Evolutionary conservation across 2,888 invertebrate species (phyloP).

Genomic region (Caenorhabditis sinica): DNA sequence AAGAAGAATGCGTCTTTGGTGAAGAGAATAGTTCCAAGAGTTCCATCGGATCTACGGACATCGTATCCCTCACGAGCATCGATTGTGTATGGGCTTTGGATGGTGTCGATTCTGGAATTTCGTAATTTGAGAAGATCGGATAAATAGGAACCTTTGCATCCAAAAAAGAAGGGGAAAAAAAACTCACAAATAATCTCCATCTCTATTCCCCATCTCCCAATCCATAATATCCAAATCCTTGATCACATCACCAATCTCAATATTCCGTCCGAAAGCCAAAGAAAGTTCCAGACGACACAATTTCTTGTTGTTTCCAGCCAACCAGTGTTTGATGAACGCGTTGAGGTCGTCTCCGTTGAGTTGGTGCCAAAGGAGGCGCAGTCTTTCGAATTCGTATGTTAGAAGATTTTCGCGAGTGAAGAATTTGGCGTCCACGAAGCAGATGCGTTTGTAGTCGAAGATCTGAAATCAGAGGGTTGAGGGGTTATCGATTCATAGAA

Average conservation of each 20-base stretch:
- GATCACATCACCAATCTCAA: background rate
- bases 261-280: background rate
- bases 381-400: background rate
- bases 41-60: background rate
- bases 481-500: no score
- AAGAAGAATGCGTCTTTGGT: background rate
- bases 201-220: background rate
- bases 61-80: conserved; percentile 2
- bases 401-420: background rate
- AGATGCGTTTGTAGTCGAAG: background rate
- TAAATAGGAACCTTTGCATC: background rate
- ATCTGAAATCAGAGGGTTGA: background rate
- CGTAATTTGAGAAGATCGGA: background rate
- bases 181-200: conserved; percentile 9
- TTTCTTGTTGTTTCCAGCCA: background rate
- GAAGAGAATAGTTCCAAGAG: background rate
- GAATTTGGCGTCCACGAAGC: background rate
- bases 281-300: background rate
- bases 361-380: background rate
- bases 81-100: background rate
- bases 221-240: background rate
- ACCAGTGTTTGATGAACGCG: conserved; percentile 1
- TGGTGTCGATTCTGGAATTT: background rate
- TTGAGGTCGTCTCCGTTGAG: background rate
- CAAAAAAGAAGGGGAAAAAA: background rate